Percentiles rank a stretch among this genome's conserved stretches.
Evolutionary conservation across 30 jellyfish, hydroid and myxozoan species (phyloP).

Genomic region (Morbakka virulenta): DNA sequence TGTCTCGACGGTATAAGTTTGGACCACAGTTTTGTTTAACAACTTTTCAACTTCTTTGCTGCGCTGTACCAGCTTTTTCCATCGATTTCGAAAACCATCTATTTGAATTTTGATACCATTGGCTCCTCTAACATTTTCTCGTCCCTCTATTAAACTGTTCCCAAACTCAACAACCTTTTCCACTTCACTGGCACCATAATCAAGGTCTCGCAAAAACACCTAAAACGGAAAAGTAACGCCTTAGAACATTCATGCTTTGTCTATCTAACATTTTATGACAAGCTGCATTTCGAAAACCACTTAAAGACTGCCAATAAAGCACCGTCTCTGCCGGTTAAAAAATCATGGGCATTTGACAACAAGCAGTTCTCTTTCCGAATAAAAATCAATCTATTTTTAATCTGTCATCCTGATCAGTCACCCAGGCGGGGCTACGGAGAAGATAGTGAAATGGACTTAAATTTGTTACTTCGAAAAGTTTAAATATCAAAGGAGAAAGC

Average conservation of each 20-base stretch:
- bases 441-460: too few species aligned
- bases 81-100: slow-evolving; percentile 56
- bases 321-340: too few species aligned
- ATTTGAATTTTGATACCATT: slow-evolving; percentile 47
- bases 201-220: slow-evolving; percentile 78
- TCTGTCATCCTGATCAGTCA: too few species aligned
- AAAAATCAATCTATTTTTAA: too few species aligned
- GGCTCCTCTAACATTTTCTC: slow-evolving; percentile 71
- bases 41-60: slow-evolving; percentile 52
- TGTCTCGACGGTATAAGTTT: slow-evolving; percentile 62
- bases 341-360: too few species aligned
- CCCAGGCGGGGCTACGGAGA: too few species aligned
- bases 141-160: slow-evolving; percentile 50
- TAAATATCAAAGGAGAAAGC: too few species aligned
- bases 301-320: too few species aligned
- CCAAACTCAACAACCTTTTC: slow-evolving; percentile 62
- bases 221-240: neutral
- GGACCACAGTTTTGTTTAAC: slow-evolving; percentile 62
- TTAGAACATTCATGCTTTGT: neutral
- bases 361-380: too few species aligned
- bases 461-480: too few species aligned
- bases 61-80: slow-evolving; percentile 56
- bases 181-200: slow-evolving; percentile 64
- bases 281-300: neutral
- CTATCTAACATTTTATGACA: neutral